A percentile compares a stretch with the other conserved stretches of the same genome.
phyloP scores from a whole-genome alignment of 2,888 invertebrate species.

The Gonocerus acuteangulatus region DNA sequence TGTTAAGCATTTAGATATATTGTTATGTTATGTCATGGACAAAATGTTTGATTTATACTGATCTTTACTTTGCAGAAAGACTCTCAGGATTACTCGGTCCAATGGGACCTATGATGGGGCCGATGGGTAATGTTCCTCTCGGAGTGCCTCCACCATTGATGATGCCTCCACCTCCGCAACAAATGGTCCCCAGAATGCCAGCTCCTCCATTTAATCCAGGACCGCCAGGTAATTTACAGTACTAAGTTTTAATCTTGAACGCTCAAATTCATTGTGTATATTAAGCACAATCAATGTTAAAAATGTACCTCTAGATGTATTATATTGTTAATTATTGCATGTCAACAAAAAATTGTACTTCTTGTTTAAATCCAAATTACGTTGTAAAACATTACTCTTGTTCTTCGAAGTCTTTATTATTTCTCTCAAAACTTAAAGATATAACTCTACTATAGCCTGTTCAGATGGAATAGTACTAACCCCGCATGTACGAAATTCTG shows the following conservation, averaged over 20 bases:
- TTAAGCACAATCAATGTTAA: too few species aligned
- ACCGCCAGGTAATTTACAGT: constrained; percentile 27
- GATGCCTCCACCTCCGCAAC: constrained; percentile 42
- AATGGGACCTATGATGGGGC: constrained; percentile 51
- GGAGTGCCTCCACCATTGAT: constrained; percentile 51
- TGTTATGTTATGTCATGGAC: neutral
- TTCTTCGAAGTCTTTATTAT: too few species aligned
- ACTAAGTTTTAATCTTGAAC: neutral
- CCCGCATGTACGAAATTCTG: too few species aligned
- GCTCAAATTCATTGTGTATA: too few species aligned
- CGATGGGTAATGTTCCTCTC: constrained; percentile 46
- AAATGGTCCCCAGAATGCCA: constrained; percentile 39
- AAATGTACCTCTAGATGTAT: too few species aligned
- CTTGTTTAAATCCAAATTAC: too few species aligned
- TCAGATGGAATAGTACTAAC: too few species aligned
- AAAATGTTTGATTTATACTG: neutral
- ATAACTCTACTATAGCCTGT: too few species aligned
- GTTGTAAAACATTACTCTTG: too few species aligned
- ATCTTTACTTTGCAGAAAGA: constrained; percentile 2
- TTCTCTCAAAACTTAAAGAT: too few species aligned
- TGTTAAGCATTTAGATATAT: neutral
- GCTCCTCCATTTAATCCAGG: constrained; percentile 37
- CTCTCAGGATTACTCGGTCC: constrained; percentile 45
- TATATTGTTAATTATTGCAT: too few species aligned
- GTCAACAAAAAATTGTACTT: too few species aligned